phyloP scores from a whole-genome alignment of 2,888 invertebrate species.

The Octonoba sinensis region DNA sequence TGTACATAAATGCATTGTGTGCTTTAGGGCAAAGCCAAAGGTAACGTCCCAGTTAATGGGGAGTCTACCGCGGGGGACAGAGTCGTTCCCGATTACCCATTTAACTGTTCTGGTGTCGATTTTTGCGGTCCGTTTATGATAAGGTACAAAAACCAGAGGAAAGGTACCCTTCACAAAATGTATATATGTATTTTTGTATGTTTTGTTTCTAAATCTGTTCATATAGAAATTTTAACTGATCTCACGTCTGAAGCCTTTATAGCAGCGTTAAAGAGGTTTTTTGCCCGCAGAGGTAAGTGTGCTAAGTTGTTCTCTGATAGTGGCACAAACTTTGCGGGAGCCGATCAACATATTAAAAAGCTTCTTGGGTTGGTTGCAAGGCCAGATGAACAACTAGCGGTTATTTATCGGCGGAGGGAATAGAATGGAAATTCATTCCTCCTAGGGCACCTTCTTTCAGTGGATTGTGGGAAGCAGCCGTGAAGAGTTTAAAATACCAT shows the following conservation, averaged over 20 bases:
- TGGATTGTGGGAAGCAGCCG: too few species aligned
- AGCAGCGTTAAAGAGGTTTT: too few species aligned
- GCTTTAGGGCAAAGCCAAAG: not conserved
- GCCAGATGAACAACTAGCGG: not conserved
- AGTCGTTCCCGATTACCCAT: not conserved
- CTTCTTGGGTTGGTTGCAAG: not conserved
- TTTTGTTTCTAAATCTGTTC: not conserved
- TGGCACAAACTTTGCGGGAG: not conserved
- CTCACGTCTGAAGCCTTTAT: not conserved
- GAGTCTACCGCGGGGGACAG: not conserved
- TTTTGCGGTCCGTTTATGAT: slow-evolving; percentile 16
- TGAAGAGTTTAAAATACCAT: too few species aligned
- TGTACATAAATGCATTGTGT: slow-evolving; percentile 14
- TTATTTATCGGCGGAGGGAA: not conserved
- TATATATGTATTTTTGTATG: slow-evolving; percentile 3
- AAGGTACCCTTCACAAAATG: not conserved
- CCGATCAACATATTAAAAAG: not conserved
- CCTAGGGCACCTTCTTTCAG: too few species aligned
- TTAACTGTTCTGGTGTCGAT: not conserved
- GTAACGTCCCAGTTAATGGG: not conserved
- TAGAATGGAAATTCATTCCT: too few species aligned
- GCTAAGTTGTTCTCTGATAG: too few species aligned
- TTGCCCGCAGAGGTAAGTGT: too few species aligned
- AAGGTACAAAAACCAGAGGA: too few species aligned
- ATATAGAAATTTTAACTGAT: not conserved